A percentile compares a stretch with the other conserved stretches of the same genome.
These are phyloP conservation scores for Raphicerus campestris DNA, from an alignment of 2,113 vertebrate species.

Conservation along the genomic window DNA sequence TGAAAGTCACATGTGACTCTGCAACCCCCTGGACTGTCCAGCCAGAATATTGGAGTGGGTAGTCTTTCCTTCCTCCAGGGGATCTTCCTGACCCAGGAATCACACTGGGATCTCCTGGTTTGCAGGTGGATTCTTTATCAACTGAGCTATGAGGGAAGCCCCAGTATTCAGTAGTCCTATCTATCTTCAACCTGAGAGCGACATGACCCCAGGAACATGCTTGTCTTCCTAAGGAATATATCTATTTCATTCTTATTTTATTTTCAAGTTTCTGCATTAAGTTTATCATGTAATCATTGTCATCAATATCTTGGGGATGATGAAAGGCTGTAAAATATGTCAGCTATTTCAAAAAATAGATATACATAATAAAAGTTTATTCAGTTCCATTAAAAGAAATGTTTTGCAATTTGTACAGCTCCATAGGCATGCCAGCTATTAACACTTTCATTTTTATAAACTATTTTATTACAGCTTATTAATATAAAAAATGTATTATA, in stretches of 20 bases:
- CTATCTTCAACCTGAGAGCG: background rate
- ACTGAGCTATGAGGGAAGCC: background rate
- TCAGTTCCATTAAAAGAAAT: background rate
- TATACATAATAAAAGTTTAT: background rate
- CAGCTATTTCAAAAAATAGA: background rate
- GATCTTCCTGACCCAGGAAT: background rate
- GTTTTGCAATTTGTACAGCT: background rate
- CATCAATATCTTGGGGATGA: background rate
- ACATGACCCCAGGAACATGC: background rate
- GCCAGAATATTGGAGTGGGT: background rate
- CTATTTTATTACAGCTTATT: background rate
- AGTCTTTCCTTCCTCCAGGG: background rate
- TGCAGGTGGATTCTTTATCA: background rate
- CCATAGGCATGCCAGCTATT: background rate
- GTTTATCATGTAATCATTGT: background rate
- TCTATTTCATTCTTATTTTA: background rate
- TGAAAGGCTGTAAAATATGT: rapidly evolving
- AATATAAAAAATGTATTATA: background rate
- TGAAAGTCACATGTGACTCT: background rate
- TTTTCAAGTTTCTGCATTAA: background rate
- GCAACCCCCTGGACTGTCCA: background rate
- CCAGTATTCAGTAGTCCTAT: background rate
- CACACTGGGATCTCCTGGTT: background rate
- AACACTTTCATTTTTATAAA: background rate
- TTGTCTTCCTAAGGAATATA: no score